A percentile compares a stretch with the other conserved stretches of the same genome.
Evolutionary conservation across 30 jellyfish, hydroid and myxozoan genomes (phyloP).

Genomic region (Sanderia malayensis): DNA sequence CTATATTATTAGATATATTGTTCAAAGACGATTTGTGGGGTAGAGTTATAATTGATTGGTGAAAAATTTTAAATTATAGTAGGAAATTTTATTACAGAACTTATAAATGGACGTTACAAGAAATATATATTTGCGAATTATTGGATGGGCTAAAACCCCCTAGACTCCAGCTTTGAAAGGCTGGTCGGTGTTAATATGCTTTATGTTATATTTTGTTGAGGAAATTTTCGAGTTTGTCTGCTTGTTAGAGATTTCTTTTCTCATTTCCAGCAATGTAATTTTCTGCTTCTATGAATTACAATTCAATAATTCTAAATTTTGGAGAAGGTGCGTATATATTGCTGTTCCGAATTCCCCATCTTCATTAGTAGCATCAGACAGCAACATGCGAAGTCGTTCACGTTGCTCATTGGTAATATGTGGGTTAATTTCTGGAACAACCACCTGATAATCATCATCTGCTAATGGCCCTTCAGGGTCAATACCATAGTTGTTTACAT

Average conservation of each 20-base stretch:
- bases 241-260: no score
- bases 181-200: no score
- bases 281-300: not conserved
- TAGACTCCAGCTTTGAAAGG: no score
- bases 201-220: no score
- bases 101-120: not conserved
- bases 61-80: no score
- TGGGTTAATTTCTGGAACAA: conserved; percentile 12
- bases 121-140: not conserved
- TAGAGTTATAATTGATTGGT: no score
- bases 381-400: not conserved
- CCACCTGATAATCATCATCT: conserved; percentile 22
- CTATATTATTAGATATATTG: no score
- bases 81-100: no score
- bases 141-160: not conserved
- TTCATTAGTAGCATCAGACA: conserved; percentile 1
- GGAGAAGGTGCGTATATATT: not conserved
- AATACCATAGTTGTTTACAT: not conserved
- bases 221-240: no score
- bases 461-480: conserved; percentile 10
- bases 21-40: no score
- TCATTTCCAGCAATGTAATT: no score
- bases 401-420: not conserved
- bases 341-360: conserved; percentile 14
- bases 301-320: not conserved